These are phyloP conservation scores for Leptinotarsa tumamoca DNA, from an alignment of 2,888 invertebrate species.

Conservation along the genomic window DNA sequence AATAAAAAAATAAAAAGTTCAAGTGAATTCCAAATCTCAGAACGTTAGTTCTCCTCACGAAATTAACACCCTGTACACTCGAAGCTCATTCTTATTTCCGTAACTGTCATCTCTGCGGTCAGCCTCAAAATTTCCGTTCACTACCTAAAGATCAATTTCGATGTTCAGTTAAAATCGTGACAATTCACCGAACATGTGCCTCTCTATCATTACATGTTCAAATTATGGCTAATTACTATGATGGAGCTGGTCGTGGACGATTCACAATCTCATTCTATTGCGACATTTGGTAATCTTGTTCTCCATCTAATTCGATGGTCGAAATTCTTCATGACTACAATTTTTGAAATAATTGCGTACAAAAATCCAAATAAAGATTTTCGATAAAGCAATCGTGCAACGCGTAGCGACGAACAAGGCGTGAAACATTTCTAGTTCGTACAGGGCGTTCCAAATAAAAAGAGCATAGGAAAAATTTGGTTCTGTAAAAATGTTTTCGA, in stretches of 20 bases:
- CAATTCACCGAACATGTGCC: conserved; percentile 40
- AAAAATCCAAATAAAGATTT: conserved; percentile 39
- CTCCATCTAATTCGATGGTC: conserved; percentile 41
- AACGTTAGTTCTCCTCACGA: no score
- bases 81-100: conserved; percentile 3
- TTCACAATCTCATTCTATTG: conserved; percentile 42
- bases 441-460: neutral
- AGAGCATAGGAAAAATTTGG: neutral
- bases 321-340: conserved; percentile 38
- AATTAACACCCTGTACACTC: conserved; percentile 6
- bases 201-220: conserved; percentile 43
- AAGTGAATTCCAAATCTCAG: no score
- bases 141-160: conserved; percentile 33
- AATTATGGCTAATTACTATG: conserved; percentile 44
- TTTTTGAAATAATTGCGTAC: conserved; percentile 42
- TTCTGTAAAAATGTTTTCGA: no score
- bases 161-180: conserved; percentile 40
- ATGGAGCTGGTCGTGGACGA: conserved; percentile 38
- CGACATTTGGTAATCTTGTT: conserved; percentile 44
- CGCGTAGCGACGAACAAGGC: conserved; percentile 31
- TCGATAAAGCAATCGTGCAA: conserved; percentile 36
- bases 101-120: conserved; percentile 24
- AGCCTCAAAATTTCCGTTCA: conserved; percentile 26
- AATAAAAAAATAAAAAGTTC: no score
- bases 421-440: conserved; percentile 30